Percentiles rank a stretch among this genome's conserved stretches.
These are phyloP conservation scores for Terrapene triunguis DNA, from an alignment of 2,113 vertebrate species.

Conservation along the genomic window DNA sequence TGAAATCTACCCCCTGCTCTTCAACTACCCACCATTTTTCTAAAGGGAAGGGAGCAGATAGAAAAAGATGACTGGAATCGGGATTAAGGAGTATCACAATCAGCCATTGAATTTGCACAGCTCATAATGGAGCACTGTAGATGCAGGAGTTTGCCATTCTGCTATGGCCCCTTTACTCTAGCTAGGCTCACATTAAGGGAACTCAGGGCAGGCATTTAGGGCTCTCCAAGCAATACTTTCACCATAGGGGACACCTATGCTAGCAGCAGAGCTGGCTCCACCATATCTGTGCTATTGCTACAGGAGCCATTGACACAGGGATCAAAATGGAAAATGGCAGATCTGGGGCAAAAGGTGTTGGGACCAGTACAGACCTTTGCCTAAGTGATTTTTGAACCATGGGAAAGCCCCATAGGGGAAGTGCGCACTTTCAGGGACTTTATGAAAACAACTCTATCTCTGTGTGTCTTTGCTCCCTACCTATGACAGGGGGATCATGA, in stretches of 20 bases:
- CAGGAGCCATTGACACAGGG: not conserved
- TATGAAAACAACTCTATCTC: not conserved
- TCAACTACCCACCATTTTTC: not conserved
- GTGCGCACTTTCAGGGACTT: not conserved
- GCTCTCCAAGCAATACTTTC: not conserved
- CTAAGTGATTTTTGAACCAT: not conserved
- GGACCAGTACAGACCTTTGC: constrained; percentile 32
- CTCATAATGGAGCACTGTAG: constrained; percentile 25
- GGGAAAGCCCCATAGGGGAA: not conserved
- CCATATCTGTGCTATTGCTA: not conserved
- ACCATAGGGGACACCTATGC: not conserved
- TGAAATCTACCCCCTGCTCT: not conserved
- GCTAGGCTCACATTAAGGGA: not conserved
- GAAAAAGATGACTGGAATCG: not conserved
- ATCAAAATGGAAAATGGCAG: not conserved
- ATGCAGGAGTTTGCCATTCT: constrained; percentile 34
- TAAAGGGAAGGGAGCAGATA: constrained; percentile 17
- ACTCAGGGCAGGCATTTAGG: not conserved
- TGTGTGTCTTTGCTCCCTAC: not conserved
- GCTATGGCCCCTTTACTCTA: not conserved
- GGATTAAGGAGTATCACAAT: not conserved
- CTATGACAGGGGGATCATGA: constrained; percentile 10
- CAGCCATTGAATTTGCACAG: constrained; percentile 23
- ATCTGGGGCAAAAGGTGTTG: constrained; percentile 40
- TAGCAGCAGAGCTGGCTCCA: not conserved